Percentiles rank a stretch among this genome's conserved stretches.
These are phyloP conservation scores for Sebastiscus tertius DNA, from an alignment of 2,797 vertebrate species.

Conservation along the genomic window DNA sequence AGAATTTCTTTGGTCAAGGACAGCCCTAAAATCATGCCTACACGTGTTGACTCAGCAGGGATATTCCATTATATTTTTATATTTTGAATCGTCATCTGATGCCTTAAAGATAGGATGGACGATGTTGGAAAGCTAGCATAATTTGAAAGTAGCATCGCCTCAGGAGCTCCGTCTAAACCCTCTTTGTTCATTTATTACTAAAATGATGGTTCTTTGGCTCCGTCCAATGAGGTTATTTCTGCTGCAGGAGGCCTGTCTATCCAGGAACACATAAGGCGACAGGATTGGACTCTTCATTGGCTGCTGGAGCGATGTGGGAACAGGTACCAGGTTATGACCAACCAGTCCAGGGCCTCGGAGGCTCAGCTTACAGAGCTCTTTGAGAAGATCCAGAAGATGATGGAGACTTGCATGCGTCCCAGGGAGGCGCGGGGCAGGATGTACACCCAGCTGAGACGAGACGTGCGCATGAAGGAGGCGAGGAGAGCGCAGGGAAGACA, in stretches of 20 bases:
- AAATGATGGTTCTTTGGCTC: neutral
- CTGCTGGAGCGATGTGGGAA: slow-evolving; percentile 61
- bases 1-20: too few relatives aligned
- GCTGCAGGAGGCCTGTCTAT: slow-evolving; percentile 10
- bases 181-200: neutral
- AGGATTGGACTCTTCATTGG: slow-evolving; percentile 33
- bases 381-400: slow-evolving; percentile 36
- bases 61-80: too few relatives aligned
- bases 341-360: neutral
- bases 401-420: neutral
- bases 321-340: slow-evolving; percentile 46
- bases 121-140: too few relatives aligned
- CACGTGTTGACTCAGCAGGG: too few relatives aligned
- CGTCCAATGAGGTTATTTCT: neutral
- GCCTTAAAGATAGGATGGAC: too few relatives aligned
- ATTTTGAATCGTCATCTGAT: too few relatives aligned
- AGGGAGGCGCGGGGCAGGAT: neutral
- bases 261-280: slow-evolving; percentile 30
- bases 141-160: too few relatives aligned
- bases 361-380: slow-evolving; percentile 27
- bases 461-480: neutral
- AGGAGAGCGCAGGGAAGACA: neutral
- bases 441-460: slow-evolving; percentile 12
- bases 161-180: too few relatives aligned
- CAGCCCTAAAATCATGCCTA: too few relatives aligned